These are phyloP conservation scores for Cherax destructor DNA, from an alignment of 1,140 invertebrate genomes.

Conservation along the genomic window DNA sequence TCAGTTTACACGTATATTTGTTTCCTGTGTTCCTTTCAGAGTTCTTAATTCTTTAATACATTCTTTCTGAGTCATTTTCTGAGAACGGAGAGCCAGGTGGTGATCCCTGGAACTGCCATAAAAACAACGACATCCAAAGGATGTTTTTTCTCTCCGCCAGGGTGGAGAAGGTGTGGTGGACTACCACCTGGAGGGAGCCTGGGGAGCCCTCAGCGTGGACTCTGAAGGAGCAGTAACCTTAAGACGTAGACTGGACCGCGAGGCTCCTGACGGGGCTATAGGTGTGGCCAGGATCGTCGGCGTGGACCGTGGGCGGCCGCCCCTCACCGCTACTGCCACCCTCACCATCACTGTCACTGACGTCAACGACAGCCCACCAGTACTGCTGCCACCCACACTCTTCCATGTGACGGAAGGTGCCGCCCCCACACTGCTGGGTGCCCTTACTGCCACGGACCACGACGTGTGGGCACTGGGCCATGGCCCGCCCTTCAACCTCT, in stretches of 20 bases:
- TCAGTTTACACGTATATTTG: no score
- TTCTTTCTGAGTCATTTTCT: no score
- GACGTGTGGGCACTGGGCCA: slow-evolving; percentile 69
- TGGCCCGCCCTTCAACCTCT: slow-evolving; percentile 68
- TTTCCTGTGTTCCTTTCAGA: no score
- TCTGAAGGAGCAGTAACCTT: slow-evolving; percentile 41
- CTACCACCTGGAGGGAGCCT: slow-evolving; percentile 31
- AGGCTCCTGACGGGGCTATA: slow-evolving; percentile 37
- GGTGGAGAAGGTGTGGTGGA: slow-evolving; percentile 1
- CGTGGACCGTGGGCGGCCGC: slow-evolving; percentile 59
- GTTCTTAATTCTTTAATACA: no score
- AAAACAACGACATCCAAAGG: no score
- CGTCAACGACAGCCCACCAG: slow-evolving; percentile 65
- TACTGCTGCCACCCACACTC: slow-evolving; percentile 40
- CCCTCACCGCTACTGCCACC: slow-evolving; percentile 61
- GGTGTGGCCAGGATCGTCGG: slow-evolving; percentile 57
- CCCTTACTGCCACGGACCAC: slow-evolving; percentile 61
- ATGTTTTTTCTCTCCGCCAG: not conserved
- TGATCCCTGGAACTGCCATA: no score
- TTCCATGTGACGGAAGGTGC: slow-evolving; percentile 62
- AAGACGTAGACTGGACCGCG: slow-evolving; percentile 46
- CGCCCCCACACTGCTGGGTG: slow-evolving; percentile 33
- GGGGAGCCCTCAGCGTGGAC: slow-evolving; percentile 46
- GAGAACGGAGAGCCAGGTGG: no score
- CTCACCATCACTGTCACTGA: slow-evolving; percentile 60